These are phyloP conservation scores for Poeciliopsis gracilis DNA, from an alignment of 2,797 vertebrate species.

Conservation along the genomic window DNA sequence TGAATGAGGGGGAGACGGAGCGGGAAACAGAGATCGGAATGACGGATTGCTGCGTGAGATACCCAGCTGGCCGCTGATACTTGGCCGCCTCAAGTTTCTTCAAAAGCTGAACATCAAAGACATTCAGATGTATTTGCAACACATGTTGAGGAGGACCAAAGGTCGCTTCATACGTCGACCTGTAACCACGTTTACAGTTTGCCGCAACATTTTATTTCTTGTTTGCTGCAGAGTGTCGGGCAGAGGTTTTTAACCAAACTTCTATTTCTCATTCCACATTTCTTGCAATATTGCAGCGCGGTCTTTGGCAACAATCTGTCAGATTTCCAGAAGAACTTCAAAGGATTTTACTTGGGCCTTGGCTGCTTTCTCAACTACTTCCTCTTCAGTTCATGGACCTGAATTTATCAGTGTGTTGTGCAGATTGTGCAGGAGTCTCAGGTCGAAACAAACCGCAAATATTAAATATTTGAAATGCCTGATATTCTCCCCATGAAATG, in stretches of 20 bases:
- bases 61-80: constrained; percentile 52
- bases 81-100: constrained; percentile 60
- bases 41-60: constrained; percentile 39
- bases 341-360: neutral
- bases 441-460: neutral
- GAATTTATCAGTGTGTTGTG: neutral
- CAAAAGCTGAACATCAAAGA: constrained; percentile 62
- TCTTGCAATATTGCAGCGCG: neutral
- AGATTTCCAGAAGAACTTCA: neutral
- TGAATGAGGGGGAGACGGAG: constrained; percentile 32
- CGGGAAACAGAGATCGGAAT: constrained; percentile 29
- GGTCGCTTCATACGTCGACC: constrained; percentile 14
- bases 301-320: neutral
- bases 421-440: neutral
- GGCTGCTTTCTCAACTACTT: neutral
- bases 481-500: neutral
- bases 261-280: neutral
- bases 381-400: too few species aligned
- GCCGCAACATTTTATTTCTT: neutral
- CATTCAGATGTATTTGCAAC: constrained; percentile 37
- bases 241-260: neutral
- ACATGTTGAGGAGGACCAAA: constrained; percentile 29
- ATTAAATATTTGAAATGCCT: neutral
- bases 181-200: constrained; percentile 12
- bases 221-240: neutral